Percentiles rank a stretch among this genome's conserved stretches.
phyloP scores from a whole-genome alignment of 1,140 invertebrate genomes.

The Akabosia matsudoensis region DNA sequence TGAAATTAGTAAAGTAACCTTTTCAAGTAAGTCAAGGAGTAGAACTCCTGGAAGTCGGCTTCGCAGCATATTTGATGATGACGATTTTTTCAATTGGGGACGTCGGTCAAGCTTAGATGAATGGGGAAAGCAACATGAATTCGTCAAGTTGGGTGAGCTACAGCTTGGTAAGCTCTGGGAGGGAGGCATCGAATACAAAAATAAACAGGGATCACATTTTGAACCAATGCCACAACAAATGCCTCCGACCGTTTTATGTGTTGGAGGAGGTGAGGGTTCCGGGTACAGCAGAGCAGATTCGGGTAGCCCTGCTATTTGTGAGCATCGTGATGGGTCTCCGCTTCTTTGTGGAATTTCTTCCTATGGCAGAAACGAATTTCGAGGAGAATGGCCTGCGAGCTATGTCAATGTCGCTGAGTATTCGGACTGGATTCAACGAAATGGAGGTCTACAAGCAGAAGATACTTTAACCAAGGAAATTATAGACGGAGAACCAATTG shows the following conservation, averaged over 20 bases:
- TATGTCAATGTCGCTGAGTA: conserved; percentile 5
- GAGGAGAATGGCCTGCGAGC: background rate
- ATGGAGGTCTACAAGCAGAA: background rate
- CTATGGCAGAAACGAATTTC: conserved; percentile 7
- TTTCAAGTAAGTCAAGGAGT: conserved; percentile 4
- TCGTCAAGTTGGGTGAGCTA: background rate
- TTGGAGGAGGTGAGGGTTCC: background rate
- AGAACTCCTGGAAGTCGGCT: background rate
- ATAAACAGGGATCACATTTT: background rate
- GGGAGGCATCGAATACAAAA: background rate
- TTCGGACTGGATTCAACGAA: background rate
- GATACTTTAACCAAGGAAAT: background rate
- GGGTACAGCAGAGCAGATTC: background rate
- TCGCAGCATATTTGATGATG: background rate
- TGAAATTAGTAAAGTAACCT: background rate
- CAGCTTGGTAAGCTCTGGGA: conserved; percentile 3
- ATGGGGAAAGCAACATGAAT: background rate
- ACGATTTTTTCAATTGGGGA: conserved; percentile 12
- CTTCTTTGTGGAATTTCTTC: conserved; percentile 17
- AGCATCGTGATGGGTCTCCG: background rate
- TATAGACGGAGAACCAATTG: conserved; percentile 5
- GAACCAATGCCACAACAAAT: background rate
- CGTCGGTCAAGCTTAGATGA: background rate
- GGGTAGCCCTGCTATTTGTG: conserved; percentile 4
- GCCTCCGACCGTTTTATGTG: background rate